Conservation (phyloP, 1,140 invertebrate genomes). For the Pseudomyrmex flavicornis region DNA sequence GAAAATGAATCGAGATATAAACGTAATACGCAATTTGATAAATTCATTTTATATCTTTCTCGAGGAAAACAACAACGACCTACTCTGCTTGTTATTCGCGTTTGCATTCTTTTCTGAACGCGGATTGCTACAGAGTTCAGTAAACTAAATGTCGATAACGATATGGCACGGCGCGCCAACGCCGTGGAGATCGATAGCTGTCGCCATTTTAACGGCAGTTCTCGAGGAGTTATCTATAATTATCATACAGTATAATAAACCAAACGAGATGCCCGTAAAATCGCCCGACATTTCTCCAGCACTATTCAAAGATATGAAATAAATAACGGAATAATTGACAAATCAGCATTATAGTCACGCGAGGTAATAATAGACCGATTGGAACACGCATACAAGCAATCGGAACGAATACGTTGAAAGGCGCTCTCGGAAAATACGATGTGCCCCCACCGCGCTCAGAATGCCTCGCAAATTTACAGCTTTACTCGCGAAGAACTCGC, state of each 20-base stretch:
- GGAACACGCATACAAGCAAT: conserved; percentile 42
- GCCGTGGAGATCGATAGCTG: neutral
- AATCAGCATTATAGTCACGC: conserved; percentile 38
- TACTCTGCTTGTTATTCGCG: conserved; percentile 49
- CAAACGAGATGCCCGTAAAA: neutral
- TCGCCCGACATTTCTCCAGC: neutral
- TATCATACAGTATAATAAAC: neutral
- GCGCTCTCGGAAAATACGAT: conserved; percentile 52
- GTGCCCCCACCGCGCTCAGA: conserved; percentile 33
- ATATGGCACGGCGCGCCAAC: neutral
- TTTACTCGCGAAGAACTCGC: conserved; percentile 2
- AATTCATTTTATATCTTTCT: conserved; percentile 11
- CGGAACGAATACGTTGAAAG: conserved; percentile 53
- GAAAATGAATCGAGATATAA: neutral
- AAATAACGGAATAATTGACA: conserved; percentile 16
- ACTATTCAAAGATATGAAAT: conserved; percentile 13
- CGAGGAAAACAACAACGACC: neutral
- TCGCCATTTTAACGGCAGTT: neutral
- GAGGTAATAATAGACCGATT: conserved; percentile 18
- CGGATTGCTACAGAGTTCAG: conserved; percentile 50
- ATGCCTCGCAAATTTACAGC: conserved; percentile 43
- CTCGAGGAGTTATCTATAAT: conserved; percentile 17
- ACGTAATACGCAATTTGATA: conserved; percentile 35
- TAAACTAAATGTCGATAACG: conserved; percentile 52
- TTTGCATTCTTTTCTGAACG: conserved; percentile 30